A percentile compares a stretch with the other conserved stretches of the same genome.
Evolutionary conservation across 2,888 invertebrate species (phyloP).

Genomic region (Dryococelus australis): DNA sequence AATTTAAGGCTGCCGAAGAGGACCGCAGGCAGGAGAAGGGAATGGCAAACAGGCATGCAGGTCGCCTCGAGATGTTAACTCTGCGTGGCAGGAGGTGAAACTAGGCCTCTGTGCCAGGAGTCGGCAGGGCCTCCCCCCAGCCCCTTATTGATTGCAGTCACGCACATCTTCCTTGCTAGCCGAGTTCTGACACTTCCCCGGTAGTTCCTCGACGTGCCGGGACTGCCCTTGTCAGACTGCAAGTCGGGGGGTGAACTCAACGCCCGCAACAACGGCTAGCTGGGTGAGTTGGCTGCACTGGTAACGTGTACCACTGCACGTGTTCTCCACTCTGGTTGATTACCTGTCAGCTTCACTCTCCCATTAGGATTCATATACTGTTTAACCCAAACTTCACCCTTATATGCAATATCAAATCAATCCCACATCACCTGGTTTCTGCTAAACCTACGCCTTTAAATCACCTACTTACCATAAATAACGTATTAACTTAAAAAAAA

Average conservation of each 20-base stretch:
- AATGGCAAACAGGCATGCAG: not conserved
- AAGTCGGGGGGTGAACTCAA: not conserved
- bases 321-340: not conserved
- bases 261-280: not conserved
- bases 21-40: not conserved
- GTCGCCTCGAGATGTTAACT: not conserved
- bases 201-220: not conserved
- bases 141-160: constrained; percentile 23
- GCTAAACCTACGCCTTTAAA: too few species aligned
- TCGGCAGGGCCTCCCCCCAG: not conserved
- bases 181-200: not conserved
- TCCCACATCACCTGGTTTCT: too few species aligned
- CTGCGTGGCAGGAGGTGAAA: not conserved
- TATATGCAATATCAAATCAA: too few species aligned
- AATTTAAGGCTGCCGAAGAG: too few species aligned
- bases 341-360: not conserved
- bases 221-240: not conserved
- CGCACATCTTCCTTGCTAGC: not conserved
- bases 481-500: too few species aligned
- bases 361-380: not conserved
- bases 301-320: not conserved
- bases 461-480: too few species aligned
- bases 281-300: constrained; percentile 1
- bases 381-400: not conserved
- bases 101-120: constrained; percentile 21